Evolutionary conservation across 35 echinoderm and acorn worm species (phyloP).

Genomic region (Diadema setosum): DNA sequence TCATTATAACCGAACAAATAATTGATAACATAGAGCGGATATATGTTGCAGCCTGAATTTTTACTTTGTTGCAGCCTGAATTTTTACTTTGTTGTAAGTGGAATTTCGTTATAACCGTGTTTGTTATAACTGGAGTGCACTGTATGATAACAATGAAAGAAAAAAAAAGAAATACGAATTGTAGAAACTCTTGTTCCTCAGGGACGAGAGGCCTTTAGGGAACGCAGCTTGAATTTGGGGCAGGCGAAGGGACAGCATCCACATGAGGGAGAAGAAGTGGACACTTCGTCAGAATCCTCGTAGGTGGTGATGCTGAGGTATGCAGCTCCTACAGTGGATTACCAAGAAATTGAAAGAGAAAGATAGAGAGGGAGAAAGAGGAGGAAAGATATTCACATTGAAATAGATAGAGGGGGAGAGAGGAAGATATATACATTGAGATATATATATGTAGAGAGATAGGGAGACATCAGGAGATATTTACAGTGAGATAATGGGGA

Average conservation of each 20-base stretch:
- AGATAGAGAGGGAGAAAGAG: too few relatives aligned
- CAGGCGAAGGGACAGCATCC: constrained; percentile 7
- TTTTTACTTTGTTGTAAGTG: too few relatives aligned
- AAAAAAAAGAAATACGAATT: too few relatives aligned
- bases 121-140: too few relatives aligned
- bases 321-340: neutral
- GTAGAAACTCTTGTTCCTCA: too few relatives aligned
- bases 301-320: neutral
- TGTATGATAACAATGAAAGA: too few relatives aligned
- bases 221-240: neutral
- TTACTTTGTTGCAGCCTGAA: too few relatives aligned
- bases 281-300: neutral
- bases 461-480: neutral
- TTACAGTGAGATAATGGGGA: neutral
- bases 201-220: neutral
- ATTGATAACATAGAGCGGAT: neutral
- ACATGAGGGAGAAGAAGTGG: neutral
- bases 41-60: too few relatives aligned
- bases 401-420: neutral
- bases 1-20: too few relatives aligned
- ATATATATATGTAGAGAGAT: neutral
- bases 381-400: neutral
- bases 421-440: neutral
- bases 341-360: neutral
- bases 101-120: too few relatives aligned